These are phyloP conservation scores for Meiosimyza decipiens DNA, from an alignment of 2,888 invertebrate genomes.

Conservation along the genomic window DNA sequence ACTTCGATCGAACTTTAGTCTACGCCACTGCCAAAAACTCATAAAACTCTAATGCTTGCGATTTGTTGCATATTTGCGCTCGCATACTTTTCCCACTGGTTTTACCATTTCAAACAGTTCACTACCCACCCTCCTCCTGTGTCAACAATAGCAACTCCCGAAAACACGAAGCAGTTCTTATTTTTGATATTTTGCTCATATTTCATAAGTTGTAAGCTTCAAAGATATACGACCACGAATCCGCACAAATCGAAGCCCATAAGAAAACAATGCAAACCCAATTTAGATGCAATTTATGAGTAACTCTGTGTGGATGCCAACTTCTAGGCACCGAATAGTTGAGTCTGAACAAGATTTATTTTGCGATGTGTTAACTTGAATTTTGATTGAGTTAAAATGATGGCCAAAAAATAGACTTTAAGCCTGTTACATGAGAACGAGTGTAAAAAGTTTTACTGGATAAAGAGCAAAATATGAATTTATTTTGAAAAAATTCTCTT, in stretches of 20 bases:
- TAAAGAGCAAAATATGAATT: background rate
- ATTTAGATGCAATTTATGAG: conserved; percentile 63
- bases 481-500: conserved; percentile 7
- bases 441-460: background rate
- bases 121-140: background rate
- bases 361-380: conserved; percentile 26
- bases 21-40: conserved; percentile 5
- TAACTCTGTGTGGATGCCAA: conserved; percentile 47
- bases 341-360: conserved; percentile 25
- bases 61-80: conserved; percentile 21
- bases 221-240: conserved; percentile 19
- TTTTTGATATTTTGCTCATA: conserved; percentile 25
- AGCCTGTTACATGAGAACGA: background rate
- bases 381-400: conserved; percentile 33
- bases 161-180: conserved; percentile 24
- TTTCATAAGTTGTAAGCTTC: conserved; percentile 34
- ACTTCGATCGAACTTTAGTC: no score
- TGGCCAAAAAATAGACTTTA: conserved; percentile 19
- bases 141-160: background rate
- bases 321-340: background rate
- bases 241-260: conserved; percentile 33
- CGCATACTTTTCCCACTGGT: background rate
- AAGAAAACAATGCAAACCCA: conserved; percentile 53
- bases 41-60: conserved; percentile 22
- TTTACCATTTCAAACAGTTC: background rate